Base-by-base conservation (phyloP, 2,113 vertebrate species). In the Oreochromis niloticus region DNA sequence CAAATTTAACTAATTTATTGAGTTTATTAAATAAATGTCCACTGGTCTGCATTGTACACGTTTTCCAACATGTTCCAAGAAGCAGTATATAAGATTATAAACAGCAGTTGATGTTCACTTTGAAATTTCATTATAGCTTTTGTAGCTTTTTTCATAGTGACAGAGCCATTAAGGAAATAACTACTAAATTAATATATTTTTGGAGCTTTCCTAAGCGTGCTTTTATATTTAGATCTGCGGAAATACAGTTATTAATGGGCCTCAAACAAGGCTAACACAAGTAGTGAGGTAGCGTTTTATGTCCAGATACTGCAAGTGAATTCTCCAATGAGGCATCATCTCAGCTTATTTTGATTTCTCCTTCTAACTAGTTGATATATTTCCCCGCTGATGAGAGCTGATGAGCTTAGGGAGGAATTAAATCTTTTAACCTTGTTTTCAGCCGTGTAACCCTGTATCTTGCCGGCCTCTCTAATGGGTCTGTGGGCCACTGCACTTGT, bases 401-500 rank as follows among this genome's bases (percentile, higher is more conserved):
- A 92, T 88, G 50, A 87, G 80, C 73, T 84, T 6, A 27, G 66
- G 75, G 63, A 89, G 61, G 86, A 92, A 84, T 88, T 71, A 56
- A 80, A 91, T 88, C 34, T 81, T 91, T 83, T 56, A 88, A 87
- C 80, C 84, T 81, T 73, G 84, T 84, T 90, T 84, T 92, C 57
- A 88, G 73, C 85, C 54, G 4, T 27, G 56, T 66, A 78, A 81
- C 71, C 66, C 66, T 66, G 41, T 48, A 13, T 90, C 87, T 79
- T 50, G 55, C 34, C 80, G 52, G 84, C 7, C 34, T 81, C 85
- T 88, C 48, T 92, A 91, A 91, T 89, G 66, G 85, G 79, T 90
- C 89, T 87, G 81, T 85, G 80, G 86, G 81, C 85, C 79, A 82
- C 55, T 92, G 84, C 39, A 83, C 85, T 91, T 86, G 84, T 89